These are phyloP conservation scores for Athetis lepigone DNA, from an alignment of 2,888 invertebrate species.

Conservation along the genomic window DNA sequence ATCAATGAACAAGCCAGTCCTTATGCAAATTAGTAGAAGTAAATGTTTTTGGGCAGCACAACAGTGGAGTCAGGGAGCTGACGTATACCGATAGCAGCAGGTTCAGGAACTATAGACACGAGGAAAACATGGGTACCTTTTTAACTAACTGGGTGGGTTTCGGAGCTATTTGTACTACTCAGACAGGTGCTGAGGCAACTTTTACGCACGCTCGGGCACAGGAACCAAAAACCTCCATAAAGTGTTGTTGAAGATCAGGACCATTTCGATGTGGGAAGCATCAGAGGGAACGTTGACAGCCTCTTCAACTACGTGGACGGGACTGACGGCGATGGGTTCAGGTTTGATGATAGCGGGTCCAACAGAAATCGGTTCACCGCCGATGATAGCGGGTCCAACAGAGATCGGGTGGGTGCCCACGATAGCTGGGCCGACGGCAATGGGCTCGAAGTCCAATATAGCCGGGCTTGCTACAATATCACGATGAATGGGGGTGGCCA, in stretches of 20 bases:
- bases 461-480: too few species aligned
- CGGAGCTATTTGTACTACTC: constrained; percentile 34
- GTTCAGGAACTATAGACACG: constrained; percentile 17
- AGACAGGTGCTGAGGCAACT: constrained; percentile 32
- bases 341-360: constrained; percentile 31
- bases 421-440: too few species aligned
- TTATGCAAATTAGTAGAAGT: constrained; percentile 47
- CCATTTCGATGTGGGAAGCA: constrained; percentile 69
- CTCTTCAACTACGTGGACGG: constrained; percentile 30
- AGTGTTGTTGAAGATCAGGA: constrained; percentile 69
- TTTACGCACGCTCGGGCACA: constrained; percentile 25
- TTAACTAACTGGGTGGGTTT: constrained; percentile 34
- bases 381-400: constrained; percentile 7
- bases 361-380: constrained; percentile 14
- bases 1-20: constrained; percentile 14
- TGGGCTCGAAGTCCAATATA: too few species aligned
- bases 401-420: constrained; percentile 27
- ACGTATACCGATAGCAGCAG: constrained; percentile 42
- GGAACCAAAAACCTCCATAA: not conserved
- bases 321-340: constrained; percentile 28
- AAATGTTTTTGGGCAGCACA: constrained; percentile 37
- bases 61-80: constrained; percentile 42
- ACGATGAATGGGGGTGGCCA: too few species aligned
- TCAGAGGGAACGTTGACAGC: constrained; percentile 32
- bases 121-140: constrained; percentile 34